These are phyloP conservation scores for Acleris sparsana DNA, from an alignment of 2,888 invertebrate species.

Conservation along the genomic window DNA sequence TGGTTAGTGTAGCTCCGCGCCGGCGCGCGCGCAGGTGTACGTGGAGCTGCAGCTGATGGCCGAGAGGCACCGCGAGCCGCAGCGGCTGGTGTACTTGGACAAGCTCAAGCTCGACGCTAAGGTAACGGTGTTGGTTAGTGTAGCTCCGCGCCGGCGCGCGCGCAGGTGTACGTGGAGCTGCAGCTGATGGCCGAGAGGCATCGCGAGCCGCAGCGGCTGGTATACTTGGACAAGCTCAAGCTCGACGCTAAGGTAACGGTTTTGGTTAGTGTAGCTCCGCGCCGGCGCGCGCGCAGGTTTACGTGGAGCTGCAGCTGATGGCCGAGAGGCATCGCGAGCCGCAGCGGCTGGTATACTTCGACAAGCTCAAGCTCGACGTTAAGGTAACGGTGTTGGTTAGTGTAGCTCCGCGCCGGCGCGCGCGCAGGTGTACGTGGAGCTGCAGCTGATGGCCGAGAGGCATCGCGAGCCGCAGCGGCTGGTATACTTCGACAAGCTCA, in stretches of 20 bases:
- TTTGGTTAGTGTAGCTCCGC: constrained; percentile 36
- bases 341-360: constrained; percentile 76
- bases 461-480: too few species aligned
- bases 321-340: constrained; percentile 60
- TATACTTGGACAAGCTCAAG: constrained; percentile 74
- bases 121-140: constrained; percentile 55
- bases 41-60: constrained; percentile 86
- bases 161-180: constrained; percentile 85
- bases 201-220: constrained; percentile 60
- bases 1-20: constrained; percentile 37
- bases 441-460: too few species aligned
- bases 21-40: constrained; percentile 81
- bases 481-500: too few species aligned
- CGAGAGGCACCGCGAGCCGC: constrained; percentile 50
- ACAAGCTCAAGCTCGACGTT: constrained; percentile 84
- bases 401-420: too few species aligned
- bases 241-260: constrained; percentile 85
- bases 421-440: too few species aligned
- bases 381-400: constrained; percentile 73
- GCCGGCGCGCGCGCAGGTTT: constrained; percentile 79
- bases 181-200: constrained; percentile 81
- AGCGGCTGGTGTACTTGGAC: constrained; percentile 74
- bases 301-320: constrained; percentile 85
- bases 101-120: constrained; percentile 85
- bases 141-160: constrained; percentile 58